Base-by-base conservation (phyloP, 2,888 invertebrate species). In the Lissocephala sabroskyi region DNA sequence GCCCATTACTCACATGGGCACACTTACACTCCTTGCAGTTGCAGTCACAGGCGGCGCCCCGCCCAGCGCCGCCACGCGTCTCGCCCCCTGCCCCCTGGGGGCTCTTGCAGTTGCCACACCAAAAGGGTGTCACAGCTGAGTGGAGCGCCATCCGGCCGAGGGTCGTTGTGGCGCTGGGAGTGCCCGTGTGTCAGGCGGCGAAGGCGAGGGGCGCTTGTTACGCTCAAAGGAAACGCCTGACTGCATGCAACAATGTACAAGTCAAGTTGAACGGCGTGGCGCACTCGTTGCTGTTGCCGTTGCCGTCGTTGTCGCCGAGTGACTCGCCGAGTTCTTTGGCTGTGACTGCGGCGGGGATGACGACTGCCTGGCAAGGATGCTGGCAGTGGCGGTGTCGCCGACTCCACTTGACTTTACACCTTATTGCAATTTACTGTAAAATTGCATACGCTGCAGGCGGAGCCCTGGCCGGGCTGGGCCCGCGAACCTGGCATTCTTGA, bases 201-300 rank as follows among this genome's bases (percentile, higher is more conserved):
- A n/a, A n/a, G n/a, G n/a, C n/a, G n/a, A n/a, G n/a, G n/a, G n/a
- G 44, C 40, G 51, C 52, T 61, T 59, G 62, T 56, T 50, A 45
- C 39, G 56, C 59, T 59, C 56, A 64, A 70, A 66, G 74, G 51
- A 70, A 59, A 62, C 64, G 70, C 59, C 57, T 56, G 59, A 41
- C 52, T 62, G 62, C 55, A 56, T 70, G 70, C 71, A 70, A 70
- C 74, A 74, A 70, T 74, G 65, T 74, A 64, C 65, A 57, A 65
- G 71, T 64, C 55, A 60, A 66, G 59, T 52, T 49, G 56, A 61
- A 53, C 56, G 48, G 48, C 46, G 35, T 52, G 41, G 49, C 40
- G 48, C 48, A 39, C 35, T 18, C 7, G 23, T 23, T 3, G 7
- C 3, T 23, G 23, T 23, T 23, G 23, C 23, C 7, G 23, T n/a